A percentile compares a stretch with the other conserved stretches of the same genome.
Evolutionary conservation across 1,140 invertebrate genomes (phyloP).

Genomic region (Zaprionus camerounensis): DNA sequence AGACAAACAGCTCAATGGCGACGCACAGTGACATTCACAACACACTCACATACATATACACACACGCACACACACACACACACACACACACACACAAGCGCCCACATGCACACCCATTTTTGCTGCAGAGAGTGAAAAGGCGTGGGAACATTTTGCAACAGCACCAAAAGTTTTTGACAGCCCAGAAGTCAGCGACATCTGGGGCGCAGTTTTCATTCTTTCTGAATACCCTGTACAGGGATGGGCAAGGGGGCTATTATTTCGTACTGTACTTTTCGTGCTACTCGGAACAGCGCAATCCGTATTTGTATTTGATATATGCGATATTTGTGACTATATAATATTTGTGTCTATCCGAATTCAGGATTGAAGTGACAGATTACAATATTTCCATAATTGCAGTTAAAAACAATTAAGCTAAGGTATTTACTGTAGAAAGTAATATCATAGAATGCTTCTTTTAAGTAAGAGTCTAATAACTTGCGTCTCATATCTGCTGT

Average conservation of each 20-base stretch:
- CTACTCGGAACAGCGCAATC: neutral
- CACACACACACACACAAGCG: slow-evolving; percentile 23
- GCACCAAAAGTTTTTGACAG: slow-evolving; percentile 65
- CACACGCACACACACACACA: slow-evolving; percentile 20
- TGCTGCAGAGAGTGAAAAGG: slow-evolving; percentile 39
- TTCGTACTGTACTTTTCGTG: neutral
- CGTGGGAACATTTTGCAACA: slow-evolving; percentile 55
- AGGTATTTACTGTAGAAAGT: too few species aligned
- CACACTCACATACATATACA: slow-evolving; percentile 20
- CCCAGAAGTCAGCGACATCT: slow-evolving; percentile 76
- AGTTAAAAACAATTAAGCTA: too few species aligned
- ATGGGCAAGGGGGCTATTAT: neutral
- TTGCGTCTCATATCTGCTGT: too few species aligned
- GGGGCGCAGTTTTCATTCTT: slow-evolving; percentile 55
- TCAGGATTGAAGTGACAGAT: too few species aligned
- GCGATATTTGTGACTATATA: too few species aligned
- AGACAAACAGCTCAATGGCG: slow-evolving; percentile 77
- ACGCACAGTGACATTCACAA: slow-evolving; percentile 25
- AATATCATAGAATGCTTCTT: too few species aligned
- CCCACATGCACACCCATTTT: slow-evolving; percentile 14
- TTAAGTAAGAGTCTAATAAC: too few species aligned
- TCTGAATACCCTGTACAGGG: slow-evolving; percentile 18
- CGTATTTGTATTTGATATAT: too few species aligned
- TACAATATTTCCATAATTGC: too few species aligned
- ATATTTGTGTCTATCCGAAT: neutral